These are phyloP conservation scores for Lasioglossum villosulum DNA, from an alignment of 2,888 invertebrate genomes.

Conservation along the genomic window DNA sequence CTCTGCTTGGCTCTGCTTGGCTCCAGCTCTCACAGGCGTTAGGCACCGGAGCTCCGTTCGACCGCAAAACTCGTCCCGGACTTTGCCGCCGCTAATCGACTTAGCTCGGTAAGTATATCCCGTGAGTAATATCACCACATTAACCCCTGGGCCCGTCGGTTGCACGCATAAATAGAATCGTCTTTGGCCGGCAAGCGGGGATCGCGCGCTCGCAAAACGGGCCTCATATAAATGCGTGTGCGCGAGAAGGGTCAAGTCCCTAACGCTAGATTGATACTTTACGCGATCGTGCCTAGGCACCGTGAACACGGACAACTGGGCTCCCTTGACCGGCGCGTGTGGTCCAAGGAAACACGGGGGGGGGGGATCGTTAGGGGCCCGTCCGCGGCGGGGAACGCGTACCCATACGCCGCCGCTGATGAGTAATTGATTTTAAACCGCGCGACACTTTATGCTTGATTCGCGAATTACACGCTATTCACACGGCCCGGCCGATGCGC, in stretches of 20 bases:
- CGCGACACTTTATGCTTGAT: conserved; percentile 54
- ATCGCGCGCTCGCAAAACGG: conserved; percentile 69
- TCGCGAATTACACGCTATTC: conserved; percentile 52
- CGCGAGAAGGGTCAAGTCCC: conserved; percentile 67
- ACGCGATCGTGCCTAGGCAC: conserved; percentile 49
- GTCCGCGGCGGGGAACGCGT: conserved; percentile 24
- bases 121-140: conserved; percentile 80
- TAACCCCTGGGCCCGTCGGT: conserved; percentile 76
- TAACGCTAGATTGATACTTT: conserved; percentile 70
- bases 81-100: conserved; percentile 76
- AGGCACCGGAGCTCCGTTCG: conserved; percentile 55
- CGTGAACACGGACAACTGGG: conserved; percentile 28
- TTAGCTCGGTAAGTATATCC: conserved; percentile 76
- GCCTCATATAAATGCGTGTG: conserved; percentile 77
- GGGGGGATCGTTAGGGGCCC: conserved; percentile 46
- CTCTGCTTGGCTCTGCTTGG: background rate
- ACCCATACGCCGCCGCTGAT: background rate
- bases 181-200: conserved; percentile 74
- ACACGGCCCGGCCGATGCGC: conserved; percentile 9
- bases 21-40: conserved; percentile 15
- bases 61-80: conserved; percentile 77
- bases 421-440: conserved; percentile 60
- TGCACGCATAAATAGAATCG: conserved; percentile 80
- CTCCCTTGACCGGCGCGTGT: conserved; percentile 25
- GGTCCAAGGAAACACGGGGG: conserved; percentile 49